phyloP scores from a whole-genome alignment of 2,888 invertebrate genomes.

The Rhopalosiphum nymphaeae region DNA sequence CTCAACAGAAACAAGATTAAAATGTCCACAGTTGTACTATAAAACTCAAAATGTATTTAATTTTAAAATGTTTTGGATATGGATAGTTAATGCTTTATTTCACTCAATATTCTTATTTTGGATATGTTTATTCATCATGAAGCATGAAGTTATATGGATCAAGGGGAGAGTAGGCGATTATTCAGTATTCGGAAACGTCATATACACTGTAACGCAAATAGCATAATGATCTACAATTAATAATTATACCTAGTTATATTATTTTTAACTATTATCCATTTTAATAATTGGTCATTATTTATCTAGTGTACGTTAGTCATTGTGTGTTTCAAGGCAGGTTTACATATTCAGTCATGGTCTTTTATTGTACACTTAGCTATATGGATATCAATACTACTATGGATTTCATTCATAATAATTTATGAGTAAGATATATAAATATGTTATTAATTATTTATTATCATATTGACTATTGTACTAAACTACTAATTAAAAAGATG shows the following conservation, averaged over 20 bases:
- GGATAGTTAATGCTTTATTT: conserved; percentile 94
- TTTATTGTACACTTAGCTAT: conserved; percentile 95
- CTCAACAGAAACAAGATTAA: conserved; percentile 86
- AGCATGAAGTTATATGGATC: conserved; percentile 83
- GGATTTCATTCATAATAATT: conserved; percentile 91
- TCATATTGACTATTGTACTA: not conserved
- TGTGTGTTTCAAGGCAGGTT: conserved; percentile 97
- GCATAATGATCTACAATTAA: not conserved
- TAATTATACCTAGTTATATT: conserved; percentile 67
- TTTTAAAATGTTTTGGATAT: conserved; percentile 93
- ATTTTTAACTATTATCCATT: conserved; percentile 34
- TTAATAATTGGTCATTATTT: conserved; percentile 67
- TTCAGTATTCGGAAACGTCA: conserved; percentile 92
- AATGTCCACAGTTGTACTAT: conserved; percentile 80
- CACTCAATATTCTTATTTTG: conserved; percentile 97
- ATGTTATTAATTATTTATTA: not conserved
- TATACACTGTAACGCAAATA: conserved; percentile 84
- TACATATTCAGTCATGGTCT: conserved; percentile 96
- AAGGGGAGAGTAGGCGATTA: conserved; percentile 91
- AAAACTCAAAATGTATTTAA: conserved; percentile 86
- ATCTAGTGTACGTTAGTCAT: conserved; percentile 95
- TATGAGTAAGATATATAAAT: conserved; percentile 78
- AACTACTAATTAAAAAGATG: not conserved
- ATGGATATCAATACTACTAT: conserved; percentile 93
- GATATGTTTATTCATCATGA: conserved; percentile 83